Percentiles rank a stretch among this genome's conserved stretches.
Evolutionary conservation across 2,888 invertebrate genomes (phyloP).

Genomic region (Agrochola litura): DNA sequence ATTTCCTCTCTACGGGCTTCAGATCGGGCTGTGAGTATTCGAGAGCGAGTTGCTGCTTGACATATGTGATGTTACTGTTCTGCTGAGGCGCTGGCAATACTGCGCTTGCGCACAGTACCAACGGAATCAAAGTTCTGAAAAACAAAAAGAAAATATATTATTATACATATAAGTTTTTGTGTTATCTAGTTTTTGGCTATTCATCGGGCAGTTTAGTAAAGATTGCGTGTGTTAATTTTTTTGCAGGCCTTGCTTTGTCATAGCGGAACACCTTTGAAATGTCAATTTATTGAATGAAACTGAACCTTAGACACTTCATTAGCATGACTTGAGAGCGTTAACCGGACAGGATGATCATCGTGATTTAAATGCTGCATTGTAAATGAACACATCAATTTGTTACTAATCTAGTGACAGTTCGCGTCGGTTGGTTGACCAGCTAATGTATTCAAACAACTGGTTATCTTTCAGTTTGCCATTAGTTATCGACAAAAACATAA

Average conservation of each 20-base stretch:
- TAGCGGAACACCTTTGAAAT: not conserved
- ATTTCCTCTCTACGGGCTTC: constrained; percentile 61
- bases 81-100: constrained; percentile 77
- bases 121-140: constrained; percentile 75
- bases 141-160: constrained; percentile 52
- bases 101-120: constrained; percentile 70
- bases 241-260: too few species aligned
- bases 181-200: not conserved
- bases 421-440: constrained; percentile 33
- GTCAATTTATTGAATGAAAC: not conserved
- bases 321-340: not conserved
- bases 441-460: constrained; percentile 44
- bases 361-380: constrained; percentile 4
- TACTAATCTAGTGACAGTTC: not conserved
- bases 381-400: constrained; percentile 12
- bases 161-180: not conserved
- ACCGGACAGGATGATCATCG: not conserved
- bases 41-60: constrained; percentile 75
- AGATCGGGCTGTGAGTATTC: constrained; percentile 53
- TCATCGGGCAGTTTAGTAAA: not conserved
- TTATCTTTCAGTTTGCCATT: constrained; percentile 13
- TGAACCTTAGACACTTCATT: not conserved
- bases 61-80: constrained; percentile 79
- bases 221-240: not conserved
- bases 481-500: not conserved